A percentile compares a stretch with the other conserved stretches of the same genome.
Evolutionary conservation across 2,888 invertebrate genomes (phyloP).

Genomic region (Drosophila lacicola): DNA sequence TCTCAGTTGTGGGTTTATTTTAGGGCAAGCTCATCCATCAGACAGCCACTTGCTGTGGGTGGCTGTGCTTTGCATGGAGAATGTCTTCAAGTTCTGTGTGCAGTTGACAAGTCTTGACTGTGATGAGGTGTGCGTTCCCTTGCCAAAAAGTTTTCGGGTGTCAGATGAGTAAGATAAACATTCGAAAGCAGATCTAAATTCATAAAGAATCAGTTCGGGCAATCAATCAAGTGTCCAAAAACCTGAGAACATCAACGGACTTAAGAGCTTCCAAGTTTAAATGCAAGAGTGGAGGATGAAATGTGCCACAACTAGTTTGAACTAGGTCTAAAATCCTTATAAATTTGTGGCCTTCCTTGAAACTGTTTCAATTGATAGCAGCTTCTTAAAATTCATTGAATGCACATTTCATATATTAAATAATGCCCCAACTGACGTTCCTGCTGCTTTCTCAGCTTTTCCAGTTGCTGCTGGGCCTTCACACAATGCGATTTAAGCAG

Average conservation of each 20-base stretch:
- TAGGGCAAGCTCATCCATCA: constrained; percentile 31
- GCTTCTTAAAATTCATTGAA: constrained; percentile 66
- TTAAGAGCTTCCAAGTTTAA: constrained; percentile 3
- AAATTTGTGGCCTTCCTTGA: constrained; percentile 11
- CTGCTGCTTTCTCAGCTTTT: neutral
- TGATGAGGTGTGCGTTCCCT: constrained; percentile 22
- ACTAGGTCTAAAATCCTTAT: neutral
- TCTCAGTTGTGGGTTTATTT: constrained; percentile 27
- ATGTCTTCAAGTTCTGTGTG: constrained; percentile 4
- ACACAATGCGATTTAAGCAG: constrained; percentile 26
- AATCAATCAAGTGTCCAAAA: constrained; percentile 24
- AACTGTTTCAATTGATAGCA: constrained; percentile 13
- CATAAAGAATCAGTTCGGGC: neutral
- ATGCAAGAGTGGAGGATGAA: neutral
- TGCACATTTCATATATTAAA: constrained; percentile 68
- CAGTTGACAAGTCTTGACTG: constrained; percentile 46
- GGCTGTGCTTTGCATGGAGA: neutral
- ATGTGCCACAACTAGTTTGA: neutral
- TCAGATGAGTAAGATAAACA: constrained; percentile 9
- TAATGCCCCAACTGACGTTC: constrained; percentile 31
- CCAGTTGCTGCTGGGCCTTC: neutral
- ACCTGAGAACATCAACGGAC: neutral
- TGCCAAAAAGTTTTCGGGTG: constrained; percentile 3
- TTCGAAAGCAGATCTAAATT: neutral
- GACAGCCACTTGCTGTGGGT: constrained; percentile 42